Evolutionary conservation across 2,797 vertebrate species (phyloP), one percentile per base, ranked within the genome.

Genomic region (Gadopsis marmoratus): DNA sequence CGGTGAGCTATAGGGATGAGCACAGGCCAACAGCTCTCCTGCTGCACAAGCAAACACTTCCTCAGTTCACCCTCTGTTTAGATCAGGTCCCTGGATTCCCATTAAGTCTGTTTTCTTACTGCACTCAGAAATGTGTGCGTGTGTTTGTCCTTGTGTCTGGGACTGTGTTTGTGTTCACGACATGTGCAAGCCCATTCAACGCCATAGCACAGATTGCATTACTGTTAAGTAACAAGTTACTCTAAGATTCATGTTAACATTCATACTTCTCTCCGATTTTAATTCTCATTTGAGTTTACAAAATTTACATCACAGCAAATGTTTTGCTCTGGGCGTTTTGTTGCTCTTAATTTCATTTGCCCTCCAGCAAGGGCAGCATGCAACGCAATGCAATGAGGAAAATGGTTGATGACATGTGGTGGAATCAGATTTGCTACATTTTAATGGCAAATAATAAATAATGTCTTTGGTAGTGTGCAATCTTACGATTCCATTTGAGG

Each of bases 91-190:
- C 91, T 62, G 59, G 84, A 66, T 86, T 51, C 83, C 90, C 62
- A 89, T 92, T 92, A 91, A 69, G 65, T 83, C 69, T 89, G 87
- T 91, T 91, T 92, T 90, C 80, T 89, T 82, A 84, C 79, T 85
- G 66, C 73, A 79, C 84, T 83, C 58, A 58, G 69, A 86, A 81
- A 19, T 82, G 60, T 81, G 51, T 72, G 48, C 37, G 48, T 37
- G 51, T 72, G 56, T 41, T 29, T 69, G 59, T 74, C 23, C 1
- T 2, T 55, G 54, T 71, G 55, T 81, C 26, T 53, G 17, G 31
- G 47, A 39, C 53, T 64, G 29, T 68, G 21, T 75, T 5, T 86
- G 71, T 80, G 71, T 68, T 63, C 64, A 50, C 21, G 6, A 26
- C 68, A 77, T 0, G 13, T 61, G 51, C 48, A n/a, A 43, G 21